A percentile compares a stretch with the other conserved stretches of the same genome.
Evolutionary conservation across 2,888 invertebrate genomes (phyloP).

Genomic region (Melanostoma mellinum): DNA sequence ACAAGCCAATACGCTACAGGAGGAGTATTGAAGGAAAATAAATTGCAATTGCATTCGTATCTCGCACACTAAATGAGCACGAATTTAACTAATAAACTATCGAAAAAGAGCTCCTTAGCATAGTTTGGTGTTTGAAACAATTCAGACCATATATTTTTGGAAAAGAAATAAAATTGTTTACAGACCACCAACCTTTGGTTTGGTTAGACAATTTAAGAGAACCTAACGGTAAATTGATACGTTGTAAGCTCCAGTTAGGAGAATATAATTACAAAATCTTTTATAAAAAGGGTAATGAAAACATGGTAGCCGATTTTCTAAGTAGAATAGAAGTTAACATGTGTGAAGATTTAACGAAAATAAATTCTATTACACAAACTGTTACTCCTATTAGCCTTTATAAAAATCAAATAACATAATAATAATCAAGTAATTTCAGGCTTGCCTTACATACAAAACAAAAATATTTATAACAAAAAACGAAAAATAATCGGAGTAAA

Average conservation of each 20-base stretch:
- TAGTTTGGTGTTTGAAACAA: constrained; percentile 48
- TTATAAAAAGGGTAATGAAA: no score
- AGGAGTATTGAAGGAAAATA: constrained; percentile 38
- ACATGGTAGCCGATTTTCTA: no score
- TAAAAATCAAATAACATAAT: constrained; percentile 26
- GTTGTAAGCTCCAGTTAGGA: no score
- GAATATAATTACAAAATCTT: no score
- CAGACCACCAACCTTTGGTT: no score
- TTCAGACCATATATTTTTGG: constrained; percentile 37
- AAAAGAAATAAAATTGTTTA: constrained; percentile 28
- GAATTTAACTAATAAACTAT: constrained; percentile 29
- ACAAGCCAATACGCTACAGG: constrained; percentile 40
- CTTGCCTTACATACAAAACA: constrained; percentile 27
- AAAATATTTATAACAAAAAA: constrained; percentile 28
- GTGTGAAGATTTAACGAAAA: no score
- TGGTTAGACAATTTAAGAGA: no score
- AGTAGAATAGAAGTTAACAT: no score
- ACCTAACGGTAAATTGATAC: no score
- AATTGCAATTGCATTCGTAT: constrained; percentile 40
- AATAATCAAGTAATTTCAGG: constrained; percentile 37
- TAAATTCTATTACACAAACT: constrained; percentile 18
- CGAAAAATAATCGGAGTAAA: constrained; percentile 26
- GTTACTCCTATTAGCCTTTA: constrained; percentile 38
- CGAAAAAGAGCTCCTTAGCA: constrained; percentile 40
- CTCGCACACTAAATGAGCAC: constrained; percentile 42